Conservation (phyloP, 2,113 vertebrate genomes). For the Clarias gariepinus region DNA sequence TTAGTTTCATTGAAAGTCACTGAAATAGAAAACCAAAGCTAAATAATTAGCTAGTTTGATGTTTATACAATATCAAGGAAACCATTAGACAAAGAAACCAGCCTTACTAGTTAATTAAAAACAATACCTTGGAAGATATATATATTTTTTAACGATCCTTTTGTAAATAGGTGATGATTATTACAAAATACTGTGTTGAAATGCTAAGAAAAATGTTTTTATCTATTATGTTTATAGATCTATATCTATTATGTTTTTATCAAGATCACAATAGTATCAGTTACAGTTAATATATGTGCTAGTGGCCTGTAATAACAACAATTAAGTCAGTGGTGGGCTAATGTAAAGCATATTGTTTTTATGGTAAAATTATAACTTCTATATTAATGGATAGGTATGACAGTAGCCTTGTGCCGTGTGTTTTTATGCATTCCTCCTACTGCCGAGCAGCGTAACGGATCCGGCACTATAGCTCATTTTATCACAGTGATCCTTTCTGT, state of each 20-base stretch:
- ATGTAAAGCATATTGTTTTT: background rate
- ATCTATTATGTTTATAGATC: too few relatives aligned
- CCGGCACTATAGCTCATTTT: slow-evolving; percentile 64
- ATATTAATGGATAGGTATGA: background rate
- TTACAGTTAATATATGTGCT: background rate
- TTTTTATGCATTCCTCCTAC: slow-evolving; percentile 2
- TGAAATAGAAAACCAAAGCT: background rate
- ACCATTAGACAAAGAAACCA: background rate
- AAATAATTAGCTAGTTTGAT: background rate
- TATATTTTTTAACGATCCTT: background rate
- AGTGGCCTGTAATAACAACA: background rate
- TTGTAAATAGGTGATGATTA: background rate
- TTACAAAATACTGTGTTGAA: background rate
- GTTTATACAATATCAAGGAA: background rate
- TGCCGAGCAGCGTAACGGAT: slow-evolving; percentile 59
- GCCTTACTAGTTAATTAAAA: background rate
- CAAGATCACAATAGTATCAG: background rate
- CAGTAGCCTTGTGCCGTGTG: background rate
- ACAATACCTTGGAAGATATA: background rate
- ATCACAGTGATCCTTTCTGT: slow-evolving; percentile 60
- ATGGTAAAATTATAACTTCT: background rate
- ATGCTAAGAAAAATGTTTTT: background rate
- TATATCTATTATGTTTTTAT: too few relatives aligned
- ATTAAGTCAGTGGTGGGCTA: background rate
- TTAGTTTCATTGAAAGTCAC: background rate